Evolutionary conservation across 2,797 vertebrate species (phyloP).

Genomic region (Hemitrygon akajei): DNA sequence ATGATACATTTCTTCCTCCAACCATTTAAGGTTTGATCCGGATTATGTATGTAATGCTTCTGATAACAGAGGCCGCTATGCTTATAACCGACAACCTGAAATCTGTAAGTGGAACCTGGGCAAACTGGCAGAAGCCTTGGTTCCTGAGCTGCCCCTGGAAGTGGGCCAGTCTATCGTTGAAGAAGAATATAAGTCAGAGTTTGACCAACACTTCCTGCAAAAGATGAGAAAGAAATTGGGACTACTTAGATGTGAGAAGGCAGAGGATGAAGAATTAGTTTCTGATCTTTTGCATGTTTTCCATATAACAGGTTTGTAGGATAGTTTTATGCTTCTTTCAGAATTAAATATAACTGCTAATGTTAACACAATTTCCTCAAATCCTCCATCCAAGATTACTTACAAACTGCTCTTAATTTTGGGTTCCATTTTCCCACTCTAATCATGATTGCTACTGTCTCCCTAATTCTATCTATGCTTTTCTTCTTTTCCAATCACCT

Average conservation of each 20-base stretch:
- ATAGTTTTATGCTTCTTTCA: neutral
- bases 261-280: conserved; percentile 73
- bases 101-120: conserved; percentile 90
- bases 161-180: conserved; percentile 66
- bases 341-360: neutral
- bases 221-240: conserved; percentile 92
- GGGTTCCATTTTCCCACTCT: neutral
- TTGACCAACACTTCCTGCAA: conserved; percentile 71
- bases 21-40: conserved; percentile 76
- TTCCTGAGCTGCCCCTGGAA: conserved; percentile 73
- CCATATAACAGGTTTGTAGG: conserved; percentile 74
- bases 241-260: conserved; percentile 64
- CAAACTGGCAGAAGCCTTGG: conserved; percentile 81
- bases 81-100: conserved; percentile 83
- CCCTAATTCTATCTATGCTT: neutral
- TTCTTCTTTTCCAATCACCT: neutral
- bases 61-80: conserved; percentile 79
- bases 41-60: conserved; percentile 88
- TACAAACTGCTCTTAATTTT: neutral
- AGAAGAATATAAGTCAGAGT: conserved; percentile 72
- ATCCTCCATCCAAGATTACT: neutral
- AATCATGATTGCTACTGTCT: neutral
- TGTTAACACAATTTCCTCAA: neutral
- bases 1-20: neutral
- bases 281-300: conserved; percentile 80